Evolutionary conservation across 2,888 invertebrate species (phyloP).

Genomic region (Eurytoma californica): DNA sequence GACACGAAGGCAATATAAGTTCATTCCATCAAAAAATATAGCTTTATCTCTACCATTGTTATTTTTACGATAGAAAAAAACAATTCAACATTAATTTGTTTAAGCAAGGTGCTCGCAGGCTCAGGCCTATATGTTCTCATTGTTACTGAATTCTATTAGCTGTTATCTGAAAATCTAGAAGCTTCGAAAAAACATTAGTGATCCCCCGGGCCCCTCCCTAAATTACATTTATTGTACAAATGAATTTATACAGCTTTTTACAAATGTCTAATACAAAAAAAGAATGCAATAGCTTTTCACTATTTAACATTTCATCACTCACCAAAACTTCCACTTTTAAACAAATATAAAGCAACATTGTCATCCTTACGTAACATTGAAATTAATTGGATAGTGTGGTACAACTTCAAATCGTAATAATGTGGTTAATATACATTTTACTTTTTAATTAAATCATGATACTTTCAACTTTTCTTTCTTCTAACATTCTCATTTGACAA

Average conservation of each 20-base stretch:
- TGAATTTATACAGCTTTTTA: conserved; percentile 10
- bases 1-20: too few relatives aligned
- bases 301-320: conserved; percentile 20
- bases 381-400: too few relatives aligned
- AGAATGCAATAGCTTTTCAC: conserved; percentile 22
- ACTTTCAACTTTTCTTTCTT: background rate
- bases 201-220: background rate
- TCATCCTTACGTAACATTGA: too few relatives aligned
- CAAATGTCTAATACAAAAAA: background rate
- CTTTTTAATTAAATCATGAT: conserved; percentile 1
- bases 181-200: conserved; percentile 35
- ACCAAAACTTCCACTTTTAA: conserved; percentile 24
- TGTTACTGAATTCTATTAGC: background rate
- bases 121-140: too few relatives aligned
- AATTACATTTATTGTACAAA: conserved; percentile 4
- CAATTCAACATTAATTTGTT: too few relatives aligned
- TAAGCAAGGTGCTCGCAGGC: too few relatives aligned
- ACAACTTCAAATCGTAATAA: too few relatives aligned
- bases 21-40: too few relatives aligned
- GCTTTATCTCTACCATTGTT: too few relatives aligned
- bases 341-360: background rate
- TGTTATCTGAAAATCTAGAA: conserved; percentile 36
- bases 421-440: background rate
- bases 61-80: too few relatives aligned
- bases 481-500: background rate